Percentiles rank a stretch among this genome's conserved stretches.
Evolutionary conservation across 1,140 invertebrate species (phyloP).

Genomic region (Eciton burchellii): DNA sequence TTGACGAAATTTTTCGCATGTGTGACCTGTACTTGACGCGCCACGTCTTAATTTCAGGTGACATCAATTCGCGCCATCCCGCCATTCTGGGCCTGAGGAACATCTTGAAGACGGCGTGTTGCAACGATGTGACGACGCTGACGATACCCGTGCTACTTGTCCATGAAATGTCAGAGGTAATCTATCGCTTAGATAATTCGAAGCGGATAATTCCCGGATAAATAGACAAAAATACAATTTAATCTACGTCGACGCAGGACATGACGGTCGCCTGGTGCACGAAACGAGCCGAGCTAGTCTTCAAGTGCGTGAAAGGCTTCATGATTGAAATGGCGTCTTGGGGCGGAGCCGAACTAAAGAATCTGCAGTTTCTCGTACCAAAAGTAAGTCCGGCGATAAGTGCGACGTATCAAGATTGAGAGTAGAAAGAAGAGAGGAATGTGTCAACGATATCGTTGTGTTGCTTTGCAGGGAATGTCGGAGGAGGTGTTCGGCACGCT

Average conservation of each 20-base stretch:
- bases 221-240: constrained; percentile 7
- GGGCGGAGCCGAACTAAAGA: constrained; percentile 96
- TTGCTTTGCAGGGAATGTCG: constrained; percentile 91
- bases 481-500: constrained; percentile 94
- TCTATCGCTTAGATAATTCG: background rate
- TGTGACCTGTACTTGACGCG: background rate
- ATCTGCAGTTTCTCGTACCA: constrained; percentile 93
- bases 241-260: constrained; percentile 87
- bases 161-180: constrained; percentile 97
- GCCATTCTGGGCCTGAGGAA: constrained; percentile 98
- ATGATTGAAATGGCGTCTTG: constrained; percentile 99
- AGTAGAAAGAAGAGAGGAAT: constrained; percentile 21
- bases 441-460: background rate
- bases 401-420: background rate
- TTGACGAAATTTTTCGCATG: background rate
- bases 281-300: constrained; percentile 97
- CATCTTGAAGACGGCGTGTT: constrained; percentile 97
- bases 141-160: constrained; percentile 96
- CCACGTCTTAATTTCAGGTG: constrained; percentile 87
- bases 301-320: constrained; percentile 99
- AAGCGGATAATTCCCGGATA: constrained; percentile 16
- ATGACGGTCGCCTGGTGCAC: constrained; percentile 99
- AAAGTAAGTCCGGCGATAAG: constrained; percentile 85
- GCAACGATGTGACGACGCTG: constrained; percentile 96
- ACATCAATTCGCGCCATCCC: constrained; percentile 98